Base-by-base conservation (phyloP, 2,113 vertebrate species). In the Hippocampus guttulatus region DNA sequence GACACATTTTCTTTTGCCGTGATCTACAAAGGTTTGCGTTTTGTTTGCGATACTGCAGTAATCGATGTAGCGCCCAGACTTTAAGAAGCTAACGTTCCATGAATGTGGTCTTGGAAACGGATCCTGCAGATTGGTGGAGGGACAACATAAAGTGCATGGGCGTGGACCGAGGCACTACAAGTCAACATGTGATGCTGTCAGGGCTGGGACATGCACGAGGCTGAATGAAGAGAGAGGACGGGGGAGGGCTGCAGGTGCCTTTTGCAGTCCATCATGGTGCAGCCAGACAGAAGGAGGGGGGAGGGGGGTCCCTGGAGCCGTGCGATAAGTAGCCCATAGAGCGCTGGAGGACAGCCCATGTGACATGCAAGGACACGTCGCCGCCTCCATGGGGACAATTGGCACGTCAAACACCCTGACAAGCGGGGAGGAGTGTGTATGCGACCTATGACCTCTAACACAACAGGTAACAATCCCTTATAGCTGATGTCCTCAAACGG, bases 311-410 rank as follows among this genome's bases (percentile, higher is more conserved):
- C 90, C 90, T 52, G 3, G 88, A 85, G 91, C 60, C 64, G 52
- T 71, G 85, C 89, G 89, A 91, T 91, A 92, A 91, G 90, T 91
- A 89, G 83, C 83, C 78, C 49, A 70, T 68, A 86, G 71, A 85
- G 77, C 27, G 20, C 68, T 81, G 77, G 77, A 89, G 80, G 85
- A 78, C 81, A 70, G 78, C 84, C 89, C 1, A 71, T 83, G 88
- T 91, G 88, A 92, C 90, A 91, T 33, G 77, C 80, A 71, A 84
- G 89, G 81, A 84, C 86, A 86, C 64, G 84, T 84, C 80, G 82
- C 73, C 57, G n/a, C 75, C 62, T 82, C 86, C 78, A 21, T 58
- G 73, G 87, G 88, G 89, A 90, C 60, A 51, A 67, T 11, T n/a
- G 8, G 20, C 78, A 74, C 3, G 75, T 78, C 78, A 81, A 52